Conservation (phyloP, 1,140 invertebrate genomes). For the Gonatopus flavifemur region DNA sequence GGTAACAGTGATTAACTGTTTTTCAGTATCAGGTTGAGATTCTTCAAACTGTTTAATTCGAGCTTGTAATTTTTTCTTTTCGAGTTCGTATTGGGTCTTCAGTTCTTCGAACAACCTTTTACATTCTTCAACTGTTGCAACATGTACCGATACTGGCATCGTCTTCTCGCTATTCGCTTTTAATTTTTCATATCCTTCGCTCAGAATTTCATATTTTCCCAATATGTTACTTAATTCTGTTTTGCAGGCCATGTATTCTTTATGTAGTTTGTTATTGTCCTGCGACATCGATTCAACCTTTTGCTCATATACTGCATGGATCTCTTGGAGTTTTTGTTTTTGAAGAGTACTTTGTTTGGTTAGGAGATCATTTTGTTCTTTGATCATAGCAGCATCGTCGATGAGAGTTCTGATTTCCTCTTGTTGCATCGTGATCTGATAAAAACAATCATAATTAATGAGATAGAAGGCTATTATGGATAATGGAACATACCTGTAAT, state of each 20-base stretch:
- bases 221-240: constrained; percentile 62
- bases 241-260: constrained; percentile 58
- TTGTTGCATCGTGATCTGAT: constrained; percentile 43
- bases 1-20: constrained; percentile 45
- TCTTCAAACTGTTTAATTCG: constrained; percentile 52
- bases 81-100: constrained; percentile 63
- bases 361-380: constrained; percentile 64
- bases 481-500: constrained; percentile 48
- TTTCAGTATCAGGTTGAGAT: constrained; percentile 49
- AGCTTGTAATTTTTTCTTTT: constrained; percentile 55
- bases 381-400: constrained; percentile 61
- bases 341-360: constrained; percentile 54
- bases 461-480: background rate
- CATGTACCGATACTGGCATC: constrained; percentile 60
- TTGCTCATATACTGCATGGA: constrained; percentile 63
- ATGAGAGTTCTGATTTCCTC: constrained; percentile 49
- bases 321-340: constrained; percentile 64
- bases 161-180: constrained; percentile 57
- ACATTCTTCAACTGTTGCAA: constrained; percentile 64
- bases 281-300: constrained; percentile 63
- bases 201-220: constrained; percentile 58
- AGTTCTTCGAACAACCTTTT: constrained; percentile 66
- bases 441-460: constrained; percentile 1
- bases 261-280: constrained; percentile 63
- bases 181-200: constrained; percentile 59